Base-by-base conservation (phyloP, 2,888 invertebrate species). In the Protonemura montana region DNA sequence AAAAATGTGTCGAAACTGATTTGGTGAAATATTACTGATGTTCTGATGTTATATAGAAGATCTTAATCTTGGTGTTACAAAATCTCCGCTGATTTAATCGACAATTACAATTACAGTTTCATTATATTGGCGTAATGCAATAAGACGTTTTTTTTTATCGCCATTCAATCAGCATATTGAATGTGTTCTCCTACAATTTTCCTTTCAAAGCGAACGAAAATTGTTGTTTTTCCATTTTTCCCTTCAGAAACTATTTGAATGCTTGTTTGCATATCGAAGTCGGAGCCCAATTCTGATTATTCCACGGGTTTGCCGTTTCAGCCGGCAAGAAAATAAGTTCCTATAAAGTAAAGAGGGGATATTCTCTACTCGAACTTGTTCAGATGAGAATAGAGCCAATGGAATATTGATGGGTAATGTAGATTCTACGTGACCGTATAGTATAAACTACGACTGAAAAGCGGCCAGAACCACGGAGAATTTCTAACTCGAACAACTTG, bases 371-470 rank as follows among this genome's bases (percentile, higher is more conserved):
- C 59, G 59, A 35, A 59, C 16, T 59, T 59, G 59, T 21, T 59
- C 59, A 21, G 59, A 59, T 59, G 59, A 59, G 59, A 59, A 59
- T 59, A 21, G 59, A 59, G 59, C 59, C 59, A 59, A 59, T 59
- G 59, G 59, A 59, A 59, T 59, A 59, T 59, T 59, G 59, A 59
- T 59, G 59, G 13, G 59, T 59, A 59, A 59, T 59, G 59, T 59
- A 59, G 59, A 59, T 59, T 21, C 59, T 10, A 59, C 59, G 59
- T 59, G 59, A 59, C 59, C 59, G 16, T 2, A 10, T 10, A n/a
- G n/a, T n/a, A 10, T 59, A 59, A 59, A 59, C 16, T 2, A 21
- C 59, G 21, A 10, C 21, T 16, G 21, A 59, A 59, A 59, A 59
- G 13, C 59, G 59, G 59, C 21, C 59, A 59, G 59, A 59, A 59